phyloP scores from a whole-genome alignment of 1,140 invertebrate species.

The Atta cephalotes region DNA sequence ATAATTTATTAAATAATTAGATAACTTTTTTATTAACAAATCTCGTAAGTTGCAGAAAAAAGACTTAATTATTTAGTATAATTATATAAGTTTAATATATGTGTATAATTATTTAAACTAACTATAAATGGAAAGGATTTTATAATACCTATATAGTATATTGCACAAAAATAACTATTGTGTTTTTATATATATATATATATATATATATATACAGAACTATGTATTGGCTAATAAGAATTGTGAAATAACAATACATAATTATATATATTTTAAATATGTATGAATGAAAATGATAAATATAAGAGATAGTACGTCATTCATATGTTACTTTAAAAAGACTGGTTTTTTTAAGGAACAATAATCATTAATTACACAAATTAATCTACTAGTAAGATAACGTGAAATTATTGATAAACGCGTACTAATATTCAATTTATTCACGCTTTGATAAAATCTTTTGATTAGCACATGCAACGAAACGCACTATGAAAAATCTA shows the following conservation, averaged over 20 bases:
- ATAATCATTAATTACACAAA: no score
- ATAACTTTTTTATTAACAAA: neutral
- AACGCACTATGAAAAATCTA: neutral
- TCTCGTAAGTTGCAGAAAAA: neutral
- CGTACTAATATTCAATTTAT: neutral
- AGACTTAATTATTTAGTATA: conserved; percentile 4
- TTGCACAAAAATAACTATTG: no score
- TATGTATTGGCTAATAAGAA: neutral
- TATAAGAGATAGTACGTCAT: neutral
- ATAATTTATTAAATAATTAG: neutral
- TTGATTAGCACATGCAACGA: neutral
- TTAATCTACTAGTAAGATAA: neutral
- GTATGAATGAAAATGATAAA: conserved; percentile 20
- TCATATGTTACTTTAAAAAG: neutral
- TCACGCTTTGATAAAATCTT: neutral
- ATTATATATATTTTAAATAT: neutral
- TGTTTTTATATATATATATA: no score
- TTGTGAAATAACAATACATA: neutral
- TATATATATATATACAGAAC: neutral
- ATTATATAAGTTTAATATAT: neutral
- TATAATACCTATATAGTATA: no score
- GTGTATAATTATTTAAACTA: conserved; percentile 1
- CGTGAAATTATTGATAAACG: conserved; percentile 2
- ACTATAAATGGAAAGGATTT: neutral
- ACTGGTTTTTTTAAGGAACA: conserved; percentile 3